These are phyloP conservation scores for Hoplodrina ambigua DNA, from an alignment of 2,888 invertebrate genomes.

Conservation along the genomic window DNA sequence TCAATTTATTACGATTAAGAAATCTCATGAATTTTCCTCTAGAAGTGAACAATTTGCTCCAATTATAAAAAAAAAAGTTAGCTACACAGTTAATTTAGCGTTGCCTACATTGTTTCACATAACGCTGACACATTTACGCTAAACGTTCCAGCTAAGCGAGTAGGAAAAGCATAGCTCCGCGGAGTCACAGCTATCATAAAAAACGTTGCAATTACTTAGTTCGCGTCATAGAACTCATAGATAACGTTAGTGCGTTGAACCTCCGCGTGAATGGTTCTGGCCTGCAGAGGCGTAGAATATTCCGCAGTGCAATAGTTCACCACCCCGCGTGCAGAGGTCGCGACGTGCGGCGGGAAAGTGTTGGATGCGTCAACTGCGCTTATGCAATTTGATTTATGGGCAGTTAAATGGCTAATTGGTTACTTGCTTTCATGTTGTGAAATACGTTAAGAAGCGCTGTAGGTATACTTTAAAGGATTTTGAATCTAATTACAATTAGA, in stretches of 20 bases:
- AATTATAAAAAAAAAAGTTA: conserved; percentile 1
- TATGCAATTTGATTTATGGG: conserved; percentile 56
- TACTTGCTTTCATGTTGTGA: conserved; percentile 13
- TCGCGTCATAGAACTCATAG: conserved; percentile 49
- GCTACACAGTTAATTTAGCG: conserved; percentile 26
- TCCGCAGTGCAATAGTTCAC: conserved; percentile 56
- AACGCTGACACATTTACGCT: conserved; percentile 47
- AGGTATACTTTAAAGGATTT: background rate
- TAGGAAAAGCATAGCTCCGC: conserved; percentile 47
- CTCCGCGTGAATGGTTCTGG: conserved; percentile 52
- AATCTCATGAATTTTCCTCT: too few relatives aligned
- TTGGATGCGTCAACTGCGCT: conserved; percentile 48
- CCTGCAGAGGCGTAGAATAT: conserved; percentile 46
- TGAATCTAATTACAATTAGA: background rate
- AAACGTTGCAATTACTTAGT: conserved; percentile 55
- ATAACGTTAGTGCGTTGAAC: conserved; percentile 63
- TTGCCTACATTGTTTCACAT: conserved; percentile 15
- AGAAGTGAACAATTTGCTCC: too few relatives aligned
- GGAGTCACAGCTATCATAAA: conserved; percentile 38
- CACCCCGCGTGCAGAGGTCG: conserved; percentile 66
- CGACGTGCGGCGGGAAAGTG: conserved; percentile 60
- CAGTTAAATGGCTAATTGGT: conserved; percentile 42
- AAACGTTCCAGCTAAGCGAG: conserved; percentile 42
- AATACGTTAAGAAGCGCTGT: conserved; percentile 7
- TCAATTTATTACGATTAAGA: too few relatives aligned